Conservation (phyloP, 2,113 vertebrate species). For the Ammodytes marinus region DNA sequence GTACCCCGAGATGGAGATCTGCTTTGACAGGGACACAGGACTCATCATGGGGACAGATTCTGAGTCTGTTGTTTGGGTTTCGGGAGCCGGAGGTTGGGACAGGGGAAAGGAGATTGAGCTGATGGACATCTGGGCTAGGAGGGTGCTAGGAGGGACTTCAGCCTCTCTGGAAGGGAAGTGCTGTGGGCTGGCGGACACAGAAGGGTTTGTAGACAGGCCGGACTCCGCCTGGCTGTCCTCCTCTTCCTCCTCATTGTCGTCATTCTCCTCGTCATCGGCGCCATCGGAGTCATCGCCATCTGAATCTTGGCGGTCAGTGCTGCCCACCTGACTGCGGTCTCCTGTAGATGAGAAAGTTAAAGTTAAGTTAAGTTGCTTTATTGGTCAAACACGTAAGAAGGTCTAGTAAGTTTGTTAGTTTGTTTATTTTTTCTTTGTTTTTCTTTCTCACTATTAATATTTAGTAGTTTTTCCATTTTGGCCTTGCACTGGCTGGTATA, state of each 20-base stretch:
- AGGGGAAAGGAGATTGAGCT: slow-evolving; percentile 68
- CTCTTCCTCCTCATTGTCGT: slow-evolving; percentile 95
- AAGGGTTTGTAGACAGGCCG: slow-evolving; percentile 93
- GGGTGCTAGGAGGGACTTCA: slow-evolving; percentile 89
- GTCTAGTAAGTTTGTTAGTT: too few relatives aligned
- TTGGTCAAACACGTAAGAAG: too few relatives aligned
- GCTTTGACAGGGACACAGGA: slow-evolving; percentile 84
- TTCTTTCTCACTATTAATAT: too few relatives aligned
- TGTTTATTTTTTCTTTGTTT: too few relatives aligned
- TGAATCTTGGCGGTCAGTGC: slow-evolving; percentile 88
- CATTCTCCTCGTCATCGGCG: slow-evolving; percentile 92
- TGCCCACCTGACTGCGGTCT: slow-evolving; percentile 89
- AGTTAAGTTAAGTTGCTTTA: too few relatives aligned
- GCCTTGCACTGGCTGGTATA: too few relatives aligned
- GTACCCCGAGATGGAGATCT: slow-evolving; percentile 84
- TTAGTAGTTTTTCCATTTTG: too few relatives aligned
- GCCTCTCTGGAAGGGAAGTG: slow-evolving; percentile 87
- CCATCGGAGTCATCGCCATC: slow-evolving; percentile 95
- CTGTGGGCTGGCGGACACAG: slow-evolving; percentile 94
- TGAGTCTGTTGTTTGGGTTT: slow-evolving; percentile 48
- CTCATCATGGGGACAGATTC: slow-evolving; percentile 56
- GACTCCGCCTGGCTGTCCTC: slow-evolving; percentile 98
- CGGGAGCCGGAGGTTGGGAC: slow-evolving; percentile 44
- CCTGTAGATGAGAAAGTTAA: slow-evolving; percentile 76
- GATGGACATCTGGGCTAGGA: slow-evolving; percentile 95